These are phyloP conservation scores for Melinaea marsaeus DNA, from an alignment of 2,888 invertebrate species.

Conservation along the genomic window DNA sequence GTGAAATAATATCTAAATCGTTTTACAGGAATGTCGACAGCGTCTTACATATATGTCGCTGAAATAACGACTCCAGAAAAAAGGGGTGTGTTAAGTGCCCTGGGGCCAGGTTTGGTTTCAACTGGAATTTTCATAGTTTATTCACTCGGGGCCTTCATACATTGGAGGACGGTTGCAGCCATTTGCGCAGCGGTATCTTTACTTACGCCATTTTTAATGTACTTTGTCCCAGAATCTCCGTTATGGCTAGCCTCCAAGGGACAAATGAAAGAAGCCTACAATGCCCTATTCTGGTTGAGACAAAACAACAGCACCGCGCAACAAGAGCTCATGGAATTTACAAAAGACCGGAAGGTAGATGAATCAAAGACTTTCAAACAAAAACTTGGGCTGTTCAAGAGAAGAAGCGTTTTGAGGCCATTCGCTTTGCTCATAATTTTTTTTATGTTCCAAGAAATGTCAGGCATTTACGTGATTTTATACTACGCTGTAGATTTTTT, in stretches of 20 bases:
- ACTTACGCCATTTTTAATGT: constrained; percentile 77
- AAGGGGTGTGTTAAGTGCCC: constrained; percentile 82
- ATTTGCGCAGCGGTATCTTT: constrained; percentile 79
- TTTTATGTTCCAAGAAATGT: constrained; percentile 83
- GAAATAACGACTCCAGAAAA: constrained; percentile 83
- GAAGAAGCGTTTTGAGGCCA: constrained; percentile 81
- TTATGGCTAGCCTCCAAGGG: constrained; percentile 81
- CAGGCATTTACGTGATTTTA: constrained; percentile 84
- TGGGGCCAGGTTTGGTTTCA: constrained; percentile 84
- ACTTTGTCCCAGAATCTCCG: constrained; percentile 83
- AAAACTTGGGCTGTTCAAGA: constrained; percentile 64
- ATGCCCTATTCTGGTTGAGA: constrained; percentile 81
- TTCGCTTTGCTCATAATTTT: constrained; percentile 81
- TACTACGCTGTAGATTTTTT: constrained; percentile 86
- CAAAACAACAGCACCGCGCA: constrained; percentile 80
- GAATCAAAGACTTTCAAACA: constrained; percentile 61
- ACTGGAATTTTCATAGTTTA: constrained; percentile 85
- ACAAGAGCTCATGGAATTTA: constrained; percentile 80
- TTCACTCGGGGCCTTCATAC: constrained; percentile 80
- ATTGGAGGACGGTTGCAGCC: constrained; percentile 82
- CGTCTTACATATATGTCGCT: constrained; percentile 82
- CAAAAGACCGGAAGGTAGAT: constrained; percentile 62
- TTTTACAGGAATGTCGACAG: constrained; percentile 81
- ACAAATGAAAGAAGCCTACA: constrained; percentile 78
- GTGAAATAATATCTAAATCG: constrained; percentile 14